Conservation (phyloP, 2,113 vertebrate species). For the Poeciliopsis retropinna region DNA sequence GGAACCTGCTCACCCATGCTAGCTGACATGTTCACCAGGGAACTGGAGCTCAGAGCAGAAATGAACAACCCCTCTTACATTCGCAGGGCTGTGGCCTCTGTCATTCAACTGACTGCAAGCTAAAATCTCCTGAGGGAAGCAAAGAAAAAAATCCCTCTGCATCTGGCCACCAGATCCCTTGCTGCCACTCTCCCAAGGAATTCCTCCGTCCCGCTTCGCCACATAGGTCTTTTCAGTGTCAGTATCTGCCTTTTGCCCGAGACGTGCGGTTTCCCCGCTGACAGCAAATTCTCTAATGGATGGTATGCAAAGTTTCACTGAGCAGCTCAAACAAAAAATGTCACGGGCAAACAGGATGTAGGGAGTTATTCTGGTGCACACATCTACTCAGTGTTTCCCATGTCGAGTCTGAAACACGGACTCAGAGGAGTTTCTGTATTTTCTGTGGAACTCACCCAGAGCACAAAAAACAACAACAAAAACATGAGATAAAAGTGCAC, state of each 20-base stretch:
- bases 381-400: conserved; percentile 40
- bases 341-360: conserved; percentile 64
- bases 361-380: conserved; percentile 30
- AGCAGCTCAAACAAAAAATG: conserved; percentile 54
- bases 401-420: conserved; percentile 28
- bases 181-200: conserved; percentile 67
- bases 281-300: conserved; percentile 70
- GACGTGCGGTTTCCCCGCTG: conserved; percentile 61
- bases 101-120: conserved; percentile 59
- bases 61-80: conserved; percentile 58
- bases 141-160: conserved; percentile 51
- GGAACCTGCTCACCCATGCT: not conserved
- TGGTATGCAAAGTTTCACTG: conserved; percentile 55
- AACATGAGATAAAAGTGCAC: conserved; percentile 16
- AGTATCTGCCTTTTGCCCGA: conserved; percentile 42
- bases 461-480: conserved; percentile 35
- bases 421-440: conserved; percentile 21
- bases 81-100: conserved; percentile 57
- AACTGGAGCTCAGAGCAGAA: conserved; percentile 50
- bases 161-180: conserved; percentile 81
- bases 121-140: conserved; percentile 67
- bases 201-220: conserved; percentile 67
- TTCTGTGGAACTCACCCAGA: conserved; percentile 9
- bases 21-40: conserved; percentile 30
- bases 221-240: conserved; percentile 60